Conservation (phyloP, 2,113 vertebrate genomes). For the Bos javanicus region DNA sequence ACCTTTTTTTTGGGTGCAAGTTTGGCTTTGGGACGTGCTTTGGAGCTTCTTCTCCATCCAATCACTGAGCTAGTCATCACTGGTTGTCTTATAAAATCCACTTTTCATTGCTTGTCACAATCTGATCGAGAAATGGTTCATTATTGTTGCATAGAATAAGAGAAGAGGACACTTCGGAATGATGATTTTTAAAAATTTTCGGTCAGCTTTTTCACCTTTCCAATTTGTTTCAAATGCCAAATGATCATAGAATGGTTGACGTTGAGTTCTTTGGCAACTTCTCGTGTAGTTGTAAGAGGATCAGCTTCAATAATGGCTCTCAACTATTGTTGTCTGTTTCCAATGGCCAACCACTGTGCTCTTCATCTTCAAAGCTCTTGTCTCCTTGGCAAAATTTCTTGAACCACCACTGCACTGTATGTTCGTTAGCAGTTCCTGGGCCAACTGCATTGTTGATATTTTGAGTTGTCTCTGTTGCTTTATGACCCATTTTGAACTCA, state of each 20-base stretch:
- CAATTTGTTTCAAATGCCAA: background rate
- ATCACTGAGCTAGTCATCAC: background rate
- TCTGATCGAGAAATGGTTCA: accelerated
- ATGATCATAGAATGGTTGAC: background rate
- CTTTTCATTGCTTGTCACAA: background rate
- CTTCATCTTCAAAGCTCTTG: background rate
- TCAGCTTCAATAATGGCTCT: background rate
- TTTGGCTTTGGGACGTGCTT: background rate
- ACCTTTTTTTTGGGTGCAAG: background rate
- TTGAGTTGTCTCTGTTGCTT: background rate
- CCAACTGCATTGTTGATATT: background rate
- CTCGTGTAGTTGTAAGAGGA: background rate
- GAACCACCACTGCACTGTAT: background rate
- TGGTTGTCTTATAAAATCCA: background rate
- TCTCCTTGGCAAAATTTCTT: background rate
- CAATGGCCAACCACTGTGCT: background rate
- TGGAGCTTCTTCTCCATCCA: background rate
- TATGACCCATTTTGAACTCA: background rate
- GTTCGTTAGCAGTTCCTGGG: background rate
- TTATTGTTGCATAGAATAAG: background rate
- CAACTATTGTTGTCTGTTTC: background rate
- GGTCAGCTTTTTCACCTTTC: background rate
- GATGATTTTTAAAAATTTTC: background rate
- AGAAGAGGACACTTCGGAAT: background rate
- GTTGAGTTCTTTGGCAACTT: background rate